These are phyloP conservation scores for Melinopterus prodromus DNA, from an alignment of 2,888 invertebrate species.

Conservation along the genomic window DNA sequence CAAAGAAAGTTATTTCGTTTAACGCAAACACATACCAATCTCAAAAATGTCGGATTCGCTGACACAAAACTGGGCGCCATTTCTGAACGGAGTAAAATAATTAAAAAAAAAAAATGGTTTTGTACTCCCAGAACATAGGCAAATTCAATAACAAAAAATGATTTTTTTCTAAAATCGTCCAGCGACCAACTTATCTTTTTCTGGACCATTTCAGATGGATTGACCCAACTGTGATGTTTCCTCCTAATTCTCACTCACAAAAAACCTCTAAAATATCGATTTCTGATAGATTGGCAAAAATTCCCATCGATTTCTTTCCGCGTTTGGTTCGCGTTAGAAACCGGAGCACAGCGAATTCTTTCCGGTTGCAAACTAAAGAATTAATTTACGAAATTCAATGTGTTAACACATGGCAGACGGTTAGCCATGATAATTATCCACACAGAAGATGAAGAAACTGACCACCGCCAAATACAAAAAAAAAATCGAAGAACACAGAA, in stretches of 20 bases:
- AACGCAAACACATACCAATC: too few species aligned
- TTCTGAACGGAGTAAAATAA: too few species aligned
- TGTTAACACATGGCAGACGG: slow-evolving; percentile 4
- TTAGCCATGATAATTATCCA: not conserved
- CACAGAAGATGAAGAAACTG: not conserved
- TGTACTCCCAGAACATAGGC: too few species aligned
- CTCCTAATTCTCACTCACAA: not conserved
- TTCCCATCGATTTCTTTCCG: not conserved
- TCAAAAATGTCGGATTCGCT: too few species aligned
- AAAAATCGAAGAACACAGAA: not conserved
- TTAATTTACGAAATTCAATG: not conserved
- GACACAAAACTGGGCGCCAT: too few species aligned
- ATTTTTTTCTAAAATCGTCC: too few species aligned
- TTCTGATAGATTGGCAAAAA: not conserved
- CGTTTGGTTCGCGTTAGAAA: not conserved
- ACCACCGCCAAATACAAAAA: not conserved
- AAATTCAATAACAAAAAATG: too few species aligned
- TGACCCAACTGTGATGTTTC: too few species aligned
- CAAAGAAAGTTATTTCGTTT: too few species aligned
- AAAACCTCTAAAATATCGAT: not conserved
- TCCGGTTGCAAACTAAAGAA: not conserved
- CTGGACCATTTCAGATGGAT: too few species aligned
- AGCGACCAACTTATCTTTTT: too few species aligned
- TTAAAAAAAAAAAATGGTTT: too few species aligned
- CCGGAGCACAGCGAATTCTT: not conserved